Evolutionary conservation across 2,797 vertebrate genomes (phyloP), one percentile per base, ranked within the genome.

Genomic region (Carduelis carduelis): DNA sequence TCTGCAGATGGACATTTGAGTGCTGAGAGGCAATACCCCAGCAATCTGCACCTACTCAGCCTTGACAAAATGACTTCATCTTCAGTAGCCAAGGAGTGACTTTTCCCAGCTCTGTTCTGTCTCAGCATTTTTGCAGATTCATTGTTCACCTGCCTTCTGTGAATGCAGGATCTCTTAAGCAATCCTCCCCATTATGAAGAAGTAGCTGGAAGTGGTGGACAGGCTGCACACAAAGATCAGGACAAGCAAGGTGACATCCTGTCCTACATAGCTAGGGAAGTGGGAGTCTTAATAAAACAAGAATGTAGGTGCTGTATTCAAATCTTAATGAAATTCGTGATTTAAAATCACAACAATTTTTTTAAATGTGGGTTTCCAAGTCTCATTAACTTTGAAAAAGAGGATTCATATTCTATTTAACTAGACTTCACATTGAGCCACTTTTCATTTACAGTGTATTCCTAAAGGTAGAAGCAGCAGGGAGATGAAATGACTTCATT

Each of bases 401-500:
- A 95, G 94, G 91, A 97, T 97, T 97, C 97, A 95, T 97, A 96
- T 90, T 97, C 93, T 95, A 70, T 96, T 97, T 98, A 98, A 96
- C 94, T 93, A 94, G 97, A 94, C 94, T 97, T 97, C 97, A 97
- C 92, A 93, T 92, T 92, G 97, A 91, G 95, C 94, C 94, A 68
- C 77, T 97, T 98, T 97, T 95, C 97, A 97, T 97, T 98, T 97
- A 97, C 93, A 96, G 92, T 97, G 64, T 97, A 96, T 97, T 98
- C 95, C 95, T 97, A 97, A 98, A 98, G 97, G 97, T 98, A 92
- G 97, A 96, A 97, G 93, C 97, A 98, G 97, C 96, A 96, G 98
- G 98, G 95, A 97, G 97, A 97, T 97, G 92, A 97, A 98, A 98
- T 97, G 66, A 97, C 96, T 98, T 98, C 97, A 95, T 97, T 98